A percentile compares a stretch with the other conserved stretches of the same genome.
Evolutionary conservation across 2,113 vertebrate species (phyloP).

Genomic region (Hyaena hyaena): DNA sequence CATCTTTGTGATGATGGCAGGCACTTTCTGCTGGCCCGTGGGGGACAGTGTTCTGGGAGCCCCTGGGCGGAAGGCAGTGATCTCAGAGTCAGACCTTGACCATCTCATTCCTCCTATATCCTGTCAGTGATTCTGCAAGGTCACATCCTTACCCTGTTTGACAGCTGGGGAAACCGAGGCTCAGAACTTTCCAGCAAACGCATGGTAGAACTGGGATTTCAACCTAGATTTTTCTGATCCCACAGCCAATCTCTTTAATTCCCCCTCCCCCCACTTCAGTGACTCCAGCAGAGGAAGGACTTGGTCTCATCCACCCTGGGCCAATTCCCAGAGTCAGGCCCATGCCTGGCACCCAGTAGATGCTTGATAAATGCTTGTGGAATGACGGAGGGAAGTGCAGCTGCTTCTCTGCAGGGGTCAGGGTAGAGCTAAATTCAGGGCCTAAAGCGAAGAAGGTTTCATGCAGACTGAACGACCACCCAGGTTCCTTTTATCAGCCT

Average conservation of each 20-base stretch:
- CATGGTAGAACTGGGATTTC: not conserved
- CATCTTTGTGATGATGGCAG: too few species aligned
- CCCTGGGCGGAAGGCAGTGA: not conserved
- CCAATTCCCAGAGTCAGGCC: not conserved
- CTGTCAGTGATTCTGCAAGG: not conserved
- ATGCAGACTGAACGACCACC: fast-evolving
- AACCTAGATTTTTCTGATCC: not conserved
- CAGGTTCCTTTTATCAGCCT: not conserved
- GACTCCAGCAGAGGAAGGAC: not conserved
- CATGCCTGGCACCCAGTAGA: not conserved
- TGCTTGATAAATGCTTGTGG: not conserved
- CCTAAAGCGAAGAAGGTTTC: not conserved
- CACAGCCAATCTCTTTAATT: not conserved
- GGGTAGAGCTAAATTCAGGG: not conserved
- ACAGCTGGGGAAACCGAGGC: not conserved
- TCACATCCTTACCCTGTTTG: not conserved
- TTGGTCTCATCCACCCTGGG: not conserved
- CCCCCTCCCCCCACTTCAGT: fast-evolving
- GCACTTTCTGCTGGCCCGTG: not conserved
- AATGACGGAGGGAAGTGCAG: not conserved
- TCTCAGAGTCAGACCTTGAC: not conserved
- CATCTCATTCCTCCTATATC: not conserved
- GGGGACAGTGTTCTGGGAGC: not conserved
- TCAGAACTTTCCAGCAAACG: not conserved
- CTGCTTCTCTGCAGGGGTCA: not conserved